Evolutionary conservation across 2,113 vertebrate genomes (phyloP), one percentile per base, ranked within the genome.

Genomic region (Sporophila hypoxantha): DNA sequence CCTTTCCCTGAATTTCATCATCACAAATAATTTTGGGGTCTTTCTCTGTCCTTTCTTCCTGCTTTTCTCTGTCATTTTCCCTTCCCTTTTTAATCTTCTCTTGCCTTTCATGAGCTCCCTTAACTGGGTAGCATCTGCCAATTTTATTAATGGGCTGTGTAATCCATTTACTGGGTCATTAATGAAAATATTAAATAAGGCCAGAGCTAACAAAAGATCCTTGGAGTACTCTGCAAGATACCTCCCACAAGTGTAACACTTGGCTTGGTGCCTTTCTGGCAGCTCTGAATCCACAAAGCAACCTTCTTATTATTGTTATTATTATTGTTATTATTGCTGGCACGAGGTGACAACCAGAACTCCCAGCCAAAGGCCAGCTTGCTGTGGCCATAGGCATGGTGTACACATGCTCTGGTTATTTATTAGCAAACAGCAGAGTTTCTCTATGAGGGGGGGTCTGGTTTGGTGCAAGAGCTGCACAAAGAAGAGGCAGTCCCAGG

Each of bases 261-360:
- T 95, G 91, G 91, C 91, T 76, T 62, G 12, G 22, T 73, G 89
- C 91, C 94, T 87, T 84, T 27, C 90, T 95, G 91, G 93, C 85
- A 88, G 83, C 36, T 90, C 67, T 59, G 70, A 93, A 91, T 82
- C 85, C 91, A 76, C 92, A 91, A 83, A 89, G 92, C 75, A 89
- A 36, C 34, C 17, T 76, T 91, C 92, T 84, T 90, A 60, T 93
- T 93, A 93, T 94, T 94, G 84, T 90, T 93, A 80, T 95, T 94
- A 90, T 95, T 94, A 84, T 94, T 95, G 88, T 93, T 95, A 85
- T 95, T 95, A 94, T 93, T 95, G 67, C 62, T 94, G 93, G 91
- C 90, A 84, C 75, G 76, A 76, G 80, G 92, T 73, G 94, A 92
- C 82, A 89, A 94, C 29, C 53, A 71, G 92, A 52, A 66, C 71